phyloP scores from a whole-genome alignment of 2,888 invertebrate genomes.

The Eristalis tenax region DNA sequence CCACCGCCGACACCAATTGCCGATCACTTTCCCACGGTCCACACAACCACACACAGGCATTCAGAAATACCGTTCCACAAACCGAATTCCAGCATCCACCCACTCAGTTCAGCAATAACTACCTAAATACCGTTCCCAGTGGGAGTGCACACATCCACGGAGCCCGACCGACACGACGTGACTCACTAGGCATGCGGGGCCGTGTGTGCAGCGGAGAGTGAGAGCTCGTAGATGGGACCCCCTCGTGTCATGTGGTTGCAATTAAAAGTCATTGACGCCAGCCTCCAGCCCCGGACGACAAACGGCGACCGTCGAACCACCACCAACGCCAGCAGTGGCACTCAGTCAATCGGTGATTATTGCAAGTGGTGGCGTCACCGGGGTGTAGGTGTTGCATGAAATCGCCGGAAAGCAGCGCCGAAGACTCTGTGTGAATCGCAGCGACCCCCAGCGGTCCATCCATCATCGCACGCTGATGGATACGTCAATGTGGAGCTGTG shows the following conservation, averaged over 20 bases:
- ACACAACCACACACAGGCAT: not conserved
- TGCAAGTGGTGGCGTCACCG: not conserved
- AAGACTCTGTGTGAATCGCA: not conserved
- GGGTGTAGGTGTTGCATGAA: slow-evolving; percentile 36
- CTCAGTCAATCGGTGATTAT: slow-evolving; percentile 33
- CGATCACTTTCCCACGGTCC: slow-evolving; percentile 69
- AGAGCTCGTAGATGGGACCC: slow-evolving; percentile 1
- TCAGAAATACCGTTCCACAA: slow-evolving; percentile 63
- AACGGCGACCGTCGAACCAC: not conserved
- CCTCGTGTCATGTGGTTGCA: slow-evolving; percentile 66
- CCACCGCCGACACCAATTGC: slow-evolving; percentile 42
- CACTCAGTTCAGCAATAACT: slow-evolving; percentile 48
- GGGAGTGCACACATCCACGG: slow-evolving; percentile 12
- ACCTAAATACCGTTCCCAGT: slow-evolving; percentile 56
- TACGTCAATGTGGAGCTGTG: slow-evolving; percentile 44
- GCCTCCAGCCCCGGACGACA: slow-evolving; percentile 22
- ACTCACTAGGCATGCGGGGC: slow-evolving; percentile 48
- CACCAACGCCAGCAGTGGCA: slow-evolving; percentile 17
- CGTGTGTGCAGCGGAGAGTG: slow-evolving; percentile 29
- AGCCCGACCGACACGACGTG: slow-evolving; percentile 22
- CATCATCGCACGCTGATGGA: slow-evolving; percentile 32
- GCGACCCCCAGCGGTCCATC: not conserved
- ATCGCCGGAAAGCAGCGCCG: slow-evolving; percentile 4
- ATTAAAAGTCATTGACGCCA: slow-evolving; percentile 71
- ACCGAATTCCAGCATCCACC: slow-evolving; percentile 65